Evolutionary conservation across 2,888 invertebrate genomes (phyloP), one percentile per base, ranked within the genome.

Genomic region (Meteorus colon): DNA sequence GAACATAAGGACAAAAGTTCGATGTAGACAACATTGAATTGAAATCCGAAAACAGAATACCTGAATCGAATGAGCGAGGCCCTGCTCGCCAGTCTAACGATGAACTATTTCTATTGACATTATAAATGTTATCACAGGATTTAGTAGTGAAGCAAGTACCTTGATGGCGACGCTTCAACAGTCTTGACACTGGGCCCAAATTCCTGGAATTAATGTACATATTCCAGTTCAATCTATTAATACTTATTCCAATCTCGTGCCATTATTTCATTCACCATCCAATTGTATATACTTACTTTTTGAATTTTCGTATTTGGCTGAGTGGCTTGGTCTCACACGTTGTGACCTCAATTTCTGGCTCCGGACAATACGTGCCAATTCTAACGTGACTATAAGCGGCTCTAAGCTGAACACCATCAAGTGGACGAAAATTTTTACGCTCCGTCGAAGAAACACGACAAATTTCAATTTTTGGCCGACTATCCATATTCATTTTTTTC

Each of bases 41-140:
- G 24, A 62, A 3, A 63, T 6, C 3, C n/a, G 3, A 14, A 27
- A 10, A 24, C 19, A n/a, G 60, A 66, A 73, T 80, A 88, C 88
- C 86, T 84, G 85, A 82, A 63, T 86, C 85, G 63, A 83, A 84
- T 75, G 79, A 79, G 31, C 79, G 79, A 45, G 82, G 84, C 45
- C 83, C 82, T 31, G 85, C 80, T 78, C 86, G 86, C 88, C 88
- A 89, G 68, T 88, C 87, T 76, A 86, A 82, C 48, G 86, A 87
- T 79, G 81, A 84, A 75, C 84, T 87, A 83, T 82, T 86, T 86
- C 84, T 88, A 84, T 89, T 86, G 77, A 88, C 86, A 82, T 83
- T 88, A 86, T 88, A 88, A 86, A 89, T 89, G 84, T 89, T 89
- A 89, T 89, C 89, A 88, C 89, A 89, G 86, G 89, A 89, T 86